phyloP scores from a whole-genome alignment of 1,140 invertebrate genomes.

The Coboldia fuscipes region DNA sequence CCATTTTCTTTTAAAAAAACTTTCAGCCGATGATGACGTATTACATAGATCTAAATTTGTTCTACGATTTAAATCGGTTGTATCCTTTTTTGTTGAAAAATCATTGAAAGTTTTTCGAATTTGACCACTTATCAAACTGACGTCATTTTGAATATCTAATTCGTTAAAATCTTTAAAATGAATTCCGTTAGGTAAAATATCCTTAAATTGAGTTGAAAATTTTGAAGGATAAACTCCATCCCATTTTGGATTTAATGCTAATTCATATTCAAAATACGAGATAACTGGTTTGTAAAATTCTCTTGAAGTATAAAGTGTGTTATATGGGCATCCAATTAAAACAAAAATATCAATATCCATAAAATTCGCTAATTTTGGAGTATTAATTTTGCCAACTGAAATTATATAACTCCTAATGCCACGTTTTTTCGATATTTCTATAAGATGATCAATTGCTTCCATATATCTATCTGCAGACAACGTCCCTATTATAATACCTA shows the following conservation, averaged over 20 bases:
- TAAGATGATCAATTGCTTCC: constrained; percentile 51
- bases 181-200: constrained; percentile 42
- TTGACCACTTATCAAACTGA: constrained; percentile 45
- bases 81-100: constrained; percentile 12
- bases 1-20: constrained; percentile 41
- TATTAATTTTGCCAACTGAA: constrained; percentile 79
- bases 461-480: constrained; percentile 63
- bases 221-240: constrained; percentile 31
- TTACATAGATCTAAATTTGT: constrained; percentile 26
- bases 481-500: constrained; percentile 79
- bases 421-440: constrained; percentile 41
- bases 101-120: constrained; percentile 24
- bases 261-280: constrained; percentile 81
- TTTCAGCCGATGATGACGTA: constrained; percentile 28
- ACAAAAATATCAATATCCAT: constrained; percentile 76
- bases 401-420: constrained; percentile 80
- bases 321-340: constrained; percentile 75
- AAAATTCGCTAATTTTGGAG: constrained; percentile 73
- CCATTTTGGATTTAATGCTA: constrained; percentile 49
- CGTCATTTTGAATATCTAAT: constrained; percentile 27
- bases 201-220: constrained; percentile 55
- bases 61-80: constrained; percentile 11
- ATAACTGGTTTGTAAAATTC: constrained; percentile 80
- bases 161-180: constrained; percentile 28
- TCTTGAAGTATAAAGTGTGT: constrained; percentile 55